Evolutionary conservation across 2,113 vertebrate genomes (phyloP), one percentile per base, ranked within the genome.

Genomic region (Crotalus helleri): DNA sequence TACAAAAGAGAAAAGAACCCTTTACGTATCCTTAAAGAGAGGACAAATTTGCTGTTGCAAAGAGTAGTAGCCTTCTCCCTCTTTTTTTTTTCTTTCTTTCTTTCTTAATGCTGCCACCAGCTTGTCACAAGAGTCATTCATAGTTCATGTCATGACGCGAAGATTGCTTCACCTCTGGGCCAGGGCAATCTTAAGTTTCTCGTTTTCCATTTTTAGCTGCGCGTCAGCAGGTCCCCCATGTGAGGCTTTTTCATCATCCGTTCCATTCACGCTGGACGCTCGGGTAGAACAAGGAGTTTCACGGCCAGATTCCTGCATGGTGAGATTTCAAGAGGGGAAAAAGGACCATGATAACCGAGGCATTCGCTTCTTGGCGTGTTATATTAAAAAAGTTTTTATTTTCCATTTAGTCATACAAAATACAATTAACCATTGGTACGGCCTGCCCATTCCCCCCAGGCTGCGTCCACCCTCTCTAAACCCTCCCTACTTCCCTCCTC

Each of bases 191-290:
- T 99, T 99, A 86, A 99, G 97, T 94, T 97, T 98, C 93, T 99
- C 98, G 0, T 99, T 99, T 97, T 99, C 99, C 0, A 96, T 98
- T 96, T 98, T 98, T 92, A 99, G 97, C 92, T 98, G 97, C 0
- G 97, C 94, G 64, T 98, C 98, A 0, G 98, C 97, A 1, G 99
- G 98, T 24, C 97, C 96, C 0, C 97, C 97, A 0, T 98, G 97
- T 0, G 97, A 99, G 54, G 99, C 98, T 93, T 99, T 99, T 94
- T 99, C 99, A 23, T 99, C 99, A 0, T 99, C 99, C 0, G 99
- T 99, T 53, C 99, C 99, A 0, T 99, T 99, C 74, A 99, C 96
- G n/a, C 98, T 99, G 88, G 99, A 99, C 0, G 98, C 98, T 97
- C 98, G 98, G 93, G 98, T 98, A 85, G 97, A 97, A 89, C 98